phyloP scores from a whole-genome alignment of 2,113 vertebrate species.

The Choloepus hoffmanni region DNA sequence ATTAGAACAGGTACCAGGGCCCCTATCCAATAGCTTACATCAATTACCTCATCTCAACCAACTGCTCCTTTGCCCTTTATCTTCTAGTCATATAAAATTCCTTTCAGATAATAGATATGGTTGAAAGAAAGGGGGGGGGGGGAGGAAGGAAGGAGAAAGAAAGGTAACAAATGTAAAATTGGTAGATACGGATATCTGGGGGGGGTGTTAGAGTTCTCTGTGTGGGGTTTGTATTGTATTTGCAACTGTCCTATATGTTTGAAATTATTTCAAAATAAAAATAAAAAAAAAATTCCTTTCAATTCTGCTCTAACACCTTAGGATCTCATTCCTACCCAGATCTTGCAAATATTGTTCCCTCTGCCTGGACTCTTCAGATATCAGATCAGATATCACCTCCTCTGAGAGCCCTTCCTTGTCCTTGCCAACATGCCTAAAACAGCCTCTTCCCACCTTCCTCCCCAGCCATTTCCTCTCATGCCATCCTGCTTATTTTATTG shows the following conservation, averaged over 20 bases:
- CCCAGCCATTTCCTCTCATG: neutral
- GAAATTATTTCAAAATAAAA: too few species aligned
- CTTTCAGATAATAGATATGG: neutral
- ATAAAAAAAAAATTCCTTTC: too few species aligned
- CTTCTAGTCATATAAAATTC: neutral
- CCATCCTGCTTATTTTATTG: neutral
- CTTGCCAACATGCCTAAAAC: neutral
- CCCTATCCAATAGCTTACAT: neutral
- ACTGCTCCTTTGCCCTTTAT: neutral
- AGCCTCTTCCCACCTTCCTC: neutral
- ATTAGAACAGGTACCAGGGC: neutral
- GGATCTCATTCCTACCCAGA: neutral
- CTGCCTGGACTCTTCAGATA: conserved; percentile 8
- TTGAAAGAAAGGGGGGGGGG: too few species aligned
- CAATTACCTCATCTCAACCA: neutral
- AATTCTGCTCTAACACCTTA: neutral
- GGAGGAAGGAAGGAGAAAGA: too few species aligned
- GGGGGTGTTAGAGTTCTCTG: too few species aligned
- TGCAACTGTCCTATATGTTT: too few species aligned
- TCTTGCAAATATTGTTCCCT: neutral
- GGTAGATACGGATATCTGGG: too few species aligned
- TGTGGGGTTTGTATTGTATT: too few species aligned
- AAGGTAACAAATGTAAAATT: too few species aligned
- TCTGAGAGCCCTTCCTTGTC: neutral
- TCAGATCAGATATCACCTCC: neutral